These are phyloP conservation scores for Lasioglossum vierecki DNA, from an alignment of 2,888 invertebrate species.

Conservation along the genomic window DNA sequence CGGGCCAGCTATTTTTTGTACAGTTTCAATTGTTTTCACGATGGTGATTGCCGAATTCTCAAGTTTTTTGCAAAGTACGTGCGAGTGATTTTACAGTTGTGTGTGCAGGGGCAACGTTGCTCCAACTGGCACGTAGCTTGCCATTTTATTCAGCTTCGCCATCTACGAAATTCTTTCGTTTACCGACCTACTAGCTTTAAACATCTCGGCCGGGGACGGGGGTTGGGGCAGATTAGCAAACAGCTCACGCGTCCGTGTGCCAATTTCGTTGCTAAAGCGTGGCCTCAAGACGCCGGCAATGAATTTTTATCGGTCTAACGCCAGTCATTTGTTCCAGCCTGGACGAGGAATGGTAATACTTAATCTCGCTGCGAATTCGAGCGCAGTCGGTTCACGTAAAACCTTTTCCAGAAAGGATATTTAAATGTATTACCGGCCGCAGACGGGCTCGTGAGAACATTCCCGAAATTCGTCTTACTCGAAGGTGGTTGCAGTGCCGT, in stretches of 20 bases:
- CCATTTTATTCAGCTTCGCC: neutral
- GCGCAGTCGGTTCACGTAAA: constrained; percentile 60
- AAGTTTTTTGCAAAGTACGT: neutral
- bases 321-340: constrained; percentile 56
- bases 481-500: neutral
- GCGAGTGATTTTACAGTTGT: neutral
- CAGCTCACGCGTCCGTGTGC: constrained; percentile 69
- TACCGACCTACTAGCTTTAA: constrained; percentile 15
- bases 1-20: neutral
- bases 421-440: constrained; percentile 53
- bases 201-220: constrained; percentile 30
- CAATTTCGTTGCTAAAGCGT: constrained; percentile 69
- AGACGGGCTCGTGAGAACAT: constrained; percentile 37
- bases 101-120: neutral
- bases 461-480: constrained; percentile 42
- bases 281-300: constrained; percentile 58
- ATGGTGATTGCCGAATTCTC: neutral
- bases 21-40: neutral
- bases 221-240: constrained; percentile 67
- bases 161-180: constrained; percentile 8
- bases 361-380: constrained; percentile 56
- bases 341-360: constrained; percentile 55
- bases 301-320: constrained; percentile 68
- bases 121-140: neutral
- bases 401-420: constrained; percentile 56